These are phyloP conservation scores for Druceiella hillmani DNA, from an alignment of 2,888 invertebrate species.

Conservation along the genomic window DNA sequence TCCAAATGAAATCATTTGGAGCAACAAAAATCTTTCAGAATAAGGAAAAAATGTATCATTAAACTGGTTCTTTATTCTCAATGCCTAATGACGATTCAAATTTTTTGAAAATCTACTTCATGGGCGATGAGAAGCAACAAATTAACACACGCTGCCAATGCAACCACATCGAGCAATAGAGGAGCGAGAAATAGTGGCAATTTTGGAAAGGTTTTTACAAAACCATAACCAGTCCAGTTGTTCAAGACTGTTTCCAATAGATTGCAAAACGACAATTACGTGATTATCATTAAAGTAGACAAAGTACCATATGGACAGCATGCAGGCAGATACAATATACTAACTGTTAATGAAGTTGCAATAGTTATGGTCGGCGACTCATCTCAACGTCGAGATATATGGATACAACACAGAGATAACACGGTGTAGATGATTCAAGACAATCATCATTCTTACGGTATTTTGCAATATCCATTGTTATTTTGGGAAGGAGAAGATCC, in stretches of 20 bases:
- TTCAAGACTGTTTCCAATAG: background rate
- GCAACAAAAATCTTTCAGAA: conserved; percentile 11
- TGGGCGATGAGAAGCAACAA: conserved; percentile 1
- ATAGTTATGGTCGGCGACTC: background rate
- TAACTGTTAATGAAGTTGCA: background rate
- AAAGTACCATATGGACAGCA: background rate
- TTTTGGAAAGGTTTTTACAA: too few species aligned
- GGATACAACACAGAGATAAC: background rate
- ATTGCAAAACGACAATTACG: conserved; percentile 1
- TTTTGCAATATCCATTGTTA: too few species aligned
- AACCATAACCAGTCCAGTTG: background rate
- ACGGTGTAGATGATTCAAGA: too few species aligned
- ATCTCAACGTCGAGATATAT: background rate
- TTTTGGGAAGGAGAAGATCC: too few species aligned
- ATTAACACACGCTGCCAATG: background rate
- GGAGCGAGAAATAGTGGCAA: too few species aligned
- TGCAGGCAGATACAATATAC: background rate
- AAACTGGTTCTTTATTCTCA: background rate
- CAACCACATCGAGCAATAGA: background rate
- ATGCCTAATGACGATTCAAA: too few species aligned
- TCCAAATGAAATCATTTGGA: conserved; percentile 24
- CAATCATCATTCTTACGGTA: too few species aligned
- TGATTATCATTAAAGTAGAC: conserved; percentile 1
- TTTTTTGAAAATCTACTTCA: too few species aligned
- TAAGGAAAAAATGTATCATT: background rate